Conservation (phyloP, 1,140 invertebrate genomes). For the Brachionus calyciflorus region DNA sequence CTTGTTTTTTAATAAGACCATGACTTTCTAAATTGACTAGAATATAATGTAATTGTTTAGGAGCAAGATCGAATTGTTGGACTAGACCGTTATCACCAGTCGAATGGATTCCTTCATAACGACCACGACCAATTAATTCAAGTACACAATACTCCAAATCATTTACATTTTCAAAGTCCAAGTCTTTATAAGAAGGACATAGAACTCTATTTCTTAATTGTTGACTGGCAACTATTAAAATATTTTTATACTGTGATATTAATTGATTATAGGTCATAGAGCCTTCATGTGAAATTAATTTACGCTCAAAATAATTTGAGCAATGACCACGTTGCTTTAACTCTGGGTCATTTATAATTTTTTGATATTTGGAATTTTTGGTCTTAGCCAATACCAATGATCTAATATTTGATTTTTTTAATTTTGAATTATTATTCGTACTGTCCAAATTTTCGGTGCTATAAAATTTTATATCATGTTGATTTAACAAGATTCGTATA, state of each 20-base stretch:
- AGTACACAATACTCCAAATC: slow-evolving; percentile 37
- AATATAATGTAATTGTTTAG: slow-evolving; percentile 44
- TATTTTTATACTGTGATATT: too few species aligned
- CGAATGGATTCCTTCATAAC: not conserved
- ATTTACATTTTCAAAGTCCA: slow-evolving; percentile 32
- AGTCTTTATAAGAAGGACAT: not conserved
- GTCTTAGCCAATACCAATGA: not conserved
- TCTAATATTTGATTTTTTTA: not conserved
- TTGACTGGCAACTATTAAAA: slow-evolving; percentile 32
- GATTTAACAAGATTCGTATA: not conserved
- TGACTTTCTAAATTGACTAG: slow-evolving; percentile 5
- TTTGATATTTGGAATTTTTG: not conserved
- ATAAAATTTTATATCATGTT: not conserved
- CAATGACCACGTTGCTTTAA: not conserved
- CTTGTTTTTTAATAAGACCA: slow-evolving; percentile 23
- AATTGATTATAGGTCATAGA: too few species aligned
- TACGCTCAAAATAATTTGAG: not conserved
- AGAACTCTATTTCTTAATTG: slow-evolving; percentile 18
- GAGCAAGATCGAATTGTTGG: slow-evolving; percentile 8
- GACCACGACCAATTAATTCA: not conserved
- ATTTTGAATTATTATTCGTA: not conserved
- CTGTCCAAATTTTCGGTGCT: not conserved
- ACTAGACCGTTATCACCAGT: slow-evolving; percentile 30
- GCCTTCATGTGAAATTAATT: too few species aligned
- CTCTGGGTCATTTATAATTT: slow-evolving; percentile 22